Conservation (phyloP, 2,797 vertebrate genomes). For the Urophycis tenuis region DNA sequence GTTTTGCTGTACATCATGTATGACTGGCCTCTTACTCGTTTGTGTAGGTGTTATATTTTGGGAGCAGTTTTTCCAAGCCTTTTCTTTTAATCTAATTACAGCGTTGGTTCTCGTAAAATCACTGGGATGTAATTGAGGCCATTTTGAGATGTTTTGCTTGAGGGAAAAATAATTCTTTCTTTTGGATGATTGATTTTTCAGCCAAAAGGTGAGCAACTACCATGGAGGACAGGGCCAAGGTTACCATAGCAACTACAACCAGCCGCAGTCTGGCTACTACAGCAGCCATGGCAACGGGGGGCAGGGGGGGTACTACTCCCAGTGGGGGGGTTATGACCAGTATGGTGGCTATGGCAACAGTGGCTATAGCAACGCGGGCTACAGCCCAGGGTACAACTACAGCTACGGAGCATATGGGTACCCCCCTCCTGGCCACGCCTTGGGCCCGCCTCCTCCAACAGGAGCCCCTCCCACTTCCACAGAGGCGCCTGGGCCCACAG, state of each 20-base stretch:
- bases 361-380: conserved; percentile 51
- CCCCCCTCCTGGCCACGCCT: conserved; percentile 74
- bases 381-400: conserved; percentile 68
- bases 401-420: conserved; percentile 72
- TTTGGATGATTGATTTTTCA: conserved; percentile 38
- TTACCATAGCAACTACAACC: conserved; percentile 71
- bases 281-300: conserved; percentile 29
- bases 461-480: no score
- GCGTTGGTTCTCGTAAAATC: no score
- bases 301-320: conserved; percentile 68
- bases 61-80: no score
- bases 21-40: no score
- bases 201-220: conserved; percentile 76
- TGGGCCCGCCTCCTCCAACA: conserved; percentile 43
- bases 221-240: conserved; percentile 68
- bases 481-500: no score
- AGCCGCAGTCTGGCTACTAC: conserved; percentile 46
- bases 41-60: no score
- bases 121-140: no score
- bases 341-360: conserved; percentile 68
- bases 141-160: no score
- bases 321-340: conserved; percentile 83
- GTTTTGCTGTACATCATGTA: no score
- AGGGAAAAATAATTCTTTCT: no score
- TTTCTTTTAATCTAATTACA: no score